These are phyloP conservation scores for Aplodontia rufa DNA, from an alignment of 2,113 vertebrate species.

Conservation along the genomic window DNA sequence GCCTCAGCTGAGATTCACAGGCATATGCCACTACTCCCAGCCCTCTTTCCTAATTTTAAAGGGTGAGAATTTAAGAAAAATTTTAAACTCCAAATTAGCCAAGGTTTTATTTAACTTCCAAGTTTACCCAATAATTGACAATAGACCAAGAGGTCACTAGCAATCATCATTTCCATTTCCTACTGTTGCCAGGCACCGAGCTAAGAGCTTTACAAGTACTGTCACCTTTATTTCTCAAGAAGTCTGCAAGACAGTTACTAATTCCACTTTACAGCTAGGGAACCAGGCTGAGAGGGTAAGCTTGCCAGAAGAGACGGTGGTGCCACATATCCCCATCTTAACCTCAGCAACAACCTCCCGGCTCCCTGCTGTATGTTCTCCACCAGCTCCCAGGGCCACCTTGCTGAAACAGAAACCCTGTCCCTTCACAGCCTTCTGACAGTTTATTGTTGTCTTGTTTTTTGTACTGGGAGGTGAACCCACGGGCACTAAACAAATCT, in stretches of 20 bases:
- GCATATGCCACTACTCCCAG: too few relatives aligned
- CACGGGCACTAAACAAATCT: too few relatives aligned
- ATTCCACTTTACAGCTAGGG: not conserved
- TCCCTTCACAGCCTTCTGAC: too few relatives aligned
- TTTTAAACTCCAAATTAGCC: not conserved
- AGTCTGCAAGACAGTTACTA: not conserved
- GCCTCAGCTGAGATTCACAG: too few relatives aligned
- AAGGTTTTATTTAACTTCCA: conserved; percentile 9
- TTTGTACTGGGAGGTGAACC: too few relatives aligned
- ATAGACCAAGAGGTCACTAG: not conserved
- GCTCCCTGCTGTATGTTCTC: not conserved
- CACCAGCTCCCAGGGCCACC: not conserved
- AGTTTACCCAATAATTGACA: not conserved
- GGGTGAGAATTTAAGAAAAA: not conserved
- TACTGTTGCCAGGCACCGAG: not conserved
- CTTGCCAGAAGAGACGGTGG: not conserved
- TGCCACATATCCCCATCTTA: not conserved
- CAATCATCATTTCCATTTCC: not conserved
- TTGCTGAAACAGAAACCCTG: not conserved
- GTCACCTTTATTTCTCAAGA: not conserved
- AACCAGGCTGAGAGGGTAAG: not conserved
- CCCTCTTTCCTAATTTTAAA: not conserved
- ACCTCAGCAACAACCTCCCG: not conserved
- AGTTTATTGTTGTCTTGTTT: too few relatives aligned
- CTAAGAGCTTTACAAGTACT: not conserved